A percentile compares a stretch with the other conserved stretches of the same genome.
phyloP scores from a whole-genome alignment of 1,140 invertebrate genomes.

The Thereuonema tuberculata region DNA sequence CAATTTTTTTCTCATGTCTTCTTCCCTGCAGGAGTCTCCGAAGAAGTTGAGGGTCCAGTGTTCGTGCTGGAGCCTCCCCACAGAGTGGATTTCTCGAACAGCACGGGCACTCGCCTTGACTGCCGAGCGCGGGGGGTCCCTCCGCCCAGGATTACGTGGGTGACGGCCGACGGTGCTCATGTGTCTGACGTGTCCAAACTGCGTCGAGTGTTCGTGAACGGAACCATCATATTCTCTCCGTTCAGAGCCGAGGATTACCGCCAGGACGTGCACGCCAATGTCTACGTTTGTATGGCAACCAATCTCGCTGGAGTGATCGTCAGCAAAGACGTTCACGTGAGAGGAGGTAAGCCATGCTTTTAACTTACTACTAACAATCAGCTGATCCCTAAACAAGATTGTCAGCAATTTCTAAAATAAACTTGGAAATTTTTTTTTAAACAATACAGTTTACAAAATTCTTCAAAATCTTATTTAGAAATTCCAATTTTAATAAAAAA shows the following conservation, averaged over 20 bases:
- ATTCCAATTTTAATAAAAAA: too few species aligned
- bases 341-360: constrained; percentile 65
- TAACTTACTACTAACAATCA: too few species aligned
- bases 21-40: not conserved
- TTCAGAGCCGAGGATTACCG: constrained; percentile 62
- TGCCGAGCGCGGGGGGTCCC: constrained; percentile 82
- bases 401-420: too few species aligned
- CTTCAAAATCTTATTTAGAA: too few species aligned
- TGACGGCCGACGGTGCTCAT: constrained; percentile 68
- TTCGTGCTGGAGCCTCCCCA: constrained; percentile 83
- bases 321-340: constrained; percentile 67
- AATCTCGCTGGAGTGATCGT: constrained; percentile 61
- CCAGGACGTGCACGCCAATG: constrained; percentile 62
- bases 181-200: constrained; percentile 79
- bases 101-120: constrained; percentile 78
- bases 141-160: constrained; percentile 82
- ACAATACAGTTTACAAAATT: too few species aligned
- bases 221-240: constrained; percentile 61
- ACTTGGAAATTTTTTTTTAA: too few species aligned
- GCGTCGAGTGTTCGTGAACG: constrained; percentile 59
- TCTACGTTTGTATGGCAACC: constrained; percentile 62
- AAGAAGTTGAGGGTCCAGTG: constrained; percentile 48
- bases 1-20: too few species aligned
- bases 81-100: constrained; percentile 83
- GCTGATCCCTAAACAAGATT: too few species aligned